Conservation (phyloP, 2,113 vertebrate genomes). For the Prietella phreatophila region DNA sequence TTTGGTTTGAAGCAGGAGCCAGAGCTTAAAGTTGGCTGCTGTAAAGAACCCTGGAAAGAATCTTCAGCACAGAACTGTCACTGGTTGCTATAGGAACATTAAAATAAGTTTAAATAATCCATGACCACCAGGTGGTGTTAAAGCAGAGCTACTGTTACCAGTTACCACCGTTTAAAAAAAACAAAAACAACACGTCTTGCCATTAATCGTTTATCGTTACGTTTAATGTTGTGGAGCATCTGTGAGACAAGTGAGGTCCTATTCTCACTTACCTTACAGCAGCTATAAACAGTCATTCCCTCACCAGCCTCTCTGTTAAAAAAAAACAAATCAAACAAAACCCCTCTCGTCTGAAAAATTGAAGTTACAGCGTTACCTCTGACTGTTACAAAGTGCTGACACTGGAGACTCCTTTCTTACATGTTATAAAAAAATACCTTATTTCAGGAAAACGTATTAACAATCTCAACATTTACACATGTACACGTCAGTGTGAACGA, state of each 20-base stretch:
- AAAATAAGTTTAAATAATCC: background rate
- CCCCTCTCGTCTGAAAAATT: background rate
- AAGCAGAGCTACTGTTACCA: background rate
- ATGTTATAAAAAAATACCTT: background rate
- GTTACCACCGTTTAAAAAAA: background rate
- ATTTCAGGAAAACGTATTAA: background rate
- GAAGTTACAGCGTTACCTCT: too few relatives aligned
- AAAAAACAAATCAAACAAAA: background rate
- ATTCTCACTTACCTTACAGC: background rate
- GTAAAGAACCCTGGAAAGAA: background rate
- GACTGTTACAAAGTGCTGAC: background rate
- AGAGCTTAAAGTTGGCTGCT: background rate
- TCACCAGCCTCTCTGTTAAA: background rate
- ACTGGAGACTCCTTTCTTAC: background rate
- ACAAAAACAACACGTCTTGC: background rate
- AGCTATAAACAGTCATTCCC: too few relatives aligned
- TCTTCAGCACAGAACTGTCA: background rate
- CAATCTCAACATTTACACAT: background rate
- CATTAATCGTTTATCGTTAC: background rate
- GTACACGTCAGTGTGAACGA: background rate
- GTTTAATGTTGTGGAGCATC: background rate
- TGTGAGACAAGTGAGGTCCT: background rate
- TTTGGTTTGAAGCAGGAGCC: background rate
- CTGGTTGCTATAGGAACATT: background rate
- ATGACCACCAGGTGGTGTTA: background rate